A percentile compares a stretch with the other conserved stretches of the same genome.
Evolutionary conservation across 2,888 invertebrate genomes (phyloP).

Genomic region (Poecilus cupreus): DNA sequence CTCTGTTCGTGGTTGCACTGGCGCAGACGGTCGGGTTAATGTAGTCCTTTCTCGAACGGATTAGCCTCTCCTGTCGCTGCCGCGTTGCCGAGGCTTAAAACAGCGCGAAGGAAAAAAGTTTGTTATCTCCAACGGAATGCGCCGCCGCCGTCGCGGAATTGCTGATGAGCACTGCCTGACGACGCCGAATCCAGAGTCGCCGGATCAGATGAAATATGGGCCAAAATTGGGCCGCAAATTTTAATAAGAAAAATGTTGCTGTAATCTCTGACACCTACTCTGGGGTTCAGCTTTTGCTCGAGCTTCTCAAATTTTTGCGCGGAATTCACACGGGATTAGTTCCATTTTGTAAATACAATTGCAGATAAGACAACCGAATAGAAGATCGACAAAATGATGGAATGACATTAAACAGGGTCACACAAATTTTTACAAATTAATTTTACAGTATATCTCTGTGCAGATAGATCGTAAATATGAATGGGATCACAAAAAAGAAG

Average conservation of each 20-base stretch:
- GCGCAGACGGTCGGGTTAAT: conserved; percentile 17
- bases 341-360: no score
- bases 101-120: conserved; percentile 26
- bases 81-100: neutral
- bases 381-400: no score
- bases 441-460: no score
- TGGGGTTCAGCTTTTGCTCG: neutral
- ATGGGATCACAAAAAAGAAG: no score
- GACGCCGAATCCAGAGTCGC: neutral
- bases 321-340: no score
- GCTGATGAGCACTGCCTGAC: conserved; percentile 21
- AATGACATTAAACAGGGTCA: no score
- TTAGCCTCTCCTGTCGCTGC: conserved; percentile 2
- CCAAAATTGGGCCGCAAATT: conserved; percentile 26
- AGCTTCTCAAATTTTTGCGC: no score
- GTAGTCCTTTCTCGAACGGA: conserved; percentile 19
- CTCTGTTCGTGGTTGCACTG: neutral
- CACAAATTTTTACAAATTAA: no score
- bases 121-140: conserved; percentile 9
- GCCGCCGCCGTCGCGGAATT: neutral
- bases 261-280: neutral
- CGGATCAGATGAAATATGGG: conserved; percentile 22
- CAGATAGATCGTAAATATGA: no score
- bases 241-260: conserved; percentile 28
- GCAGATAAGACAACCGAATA: no score